Evolutionary conservation across 2,888 invertebrate genomes (phyloP), one percentile per base, ranked within the genome.

Genomic region (Carterocephalus palaemon): DNA sequence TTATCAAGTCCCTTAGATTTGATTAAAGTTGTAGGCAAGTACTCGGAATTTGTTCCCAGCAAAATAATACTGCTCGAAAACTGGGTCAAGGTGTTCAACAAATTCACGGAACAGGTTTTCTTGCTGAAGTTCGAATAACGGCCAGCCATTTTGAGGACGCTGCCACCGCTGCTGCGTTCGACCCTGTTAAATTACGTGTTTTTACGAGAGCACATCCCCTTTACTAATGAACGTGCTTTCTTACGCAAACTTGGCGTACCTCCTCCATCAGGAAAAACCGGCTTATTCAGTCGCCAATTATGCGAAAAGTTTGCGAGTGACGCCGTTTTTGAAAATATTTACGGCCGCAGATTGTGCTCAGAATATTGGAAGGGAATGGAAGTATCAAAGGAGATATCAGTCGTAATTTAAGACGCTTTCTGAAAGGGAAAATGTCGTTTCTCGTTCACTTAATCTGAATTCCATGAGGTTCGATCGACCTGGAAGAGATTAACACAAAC

Each of bases 21-120:
- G 5, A 15, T 29, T 23, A 31, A 31, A 23, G 40, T 16, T 31
- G 13, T 7, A 33, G 13, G 29, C 22, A 22, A 7, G 9, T 31
- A n/a, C 31, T 9, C 4, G 7, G 15, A 39, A 54, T 49, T 52
- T 52, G 48, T 43, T 40, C 48, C 31, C 47, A 42, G 31, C 29
- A 17, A 34, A 51, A 3, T 26, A 24, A 15, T 29, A 22, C 8
- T 12, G 24, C 32, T 24, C 15, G 47, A 23, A 41, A 60, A 54
- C 33, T 54, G 45, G 56, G 78, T 77, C 78, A 79, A 78, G 76
- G 77, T 77, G 64, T 56, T 62, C 60, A 66, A 63, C 65, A 69
- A 75, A 71, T 73, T 70, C 62, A 57, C 53, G 61, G 60, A 59
- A 60, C 58, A 59, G 59, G 60, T 58, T 65, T 60, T 58, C 57